Evolutionary conservation across 2,113 vertebrate genomes (phyloP), one percentile per base, ranked within the genome.

Genomic region (Chloropsis cyanopogon): DNA sequence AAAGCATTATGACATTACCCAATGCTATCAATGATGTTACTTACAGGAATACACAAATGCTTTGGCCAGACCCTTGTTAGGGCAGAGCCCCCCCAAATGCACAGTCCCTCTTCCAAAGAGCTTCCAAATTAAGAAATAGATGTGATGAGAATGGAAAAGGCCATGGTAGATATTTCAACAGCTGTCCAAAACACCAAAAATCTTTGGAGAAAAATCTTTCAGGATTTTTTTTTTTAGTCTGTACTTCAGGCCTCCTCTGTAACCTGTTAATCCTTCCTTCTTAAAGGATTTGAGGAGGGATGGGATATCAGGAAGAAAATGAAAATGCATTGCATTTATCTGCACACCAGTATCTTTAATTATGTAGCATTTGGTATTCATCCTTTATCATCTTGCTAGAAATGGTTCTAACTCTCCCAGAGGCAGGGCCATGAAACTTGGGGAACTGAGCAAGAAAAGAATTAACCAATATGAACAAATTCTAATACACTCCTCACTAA

Each of bases 1-100:
- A 66, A 81, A 70, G 14, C 20, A 21, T 60, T 63, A 72, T 60
- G 21, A 12, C 35, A 25, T 60, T 61, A 35, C 3, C 25, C 66
- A 16, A 24, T 60, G 47, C 33, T 63, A 4, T 25, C 1, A 1
- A 3, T 52, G 33, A 26, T 1, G 3, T 11, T 53, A 9, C 10
- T 76, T 75, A 26, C 2, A 6, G 29, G 8, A 41, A 63, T 47
- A 52, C 37, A 49, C 13, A 87, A 60, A 66, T 19, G 37, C 9
- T 13, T 61, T 75, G 16, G 12, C 14, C 28, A 75, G 29, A 64
- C 2, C 5, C 33, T 52, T 21, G 1, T 53, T 44, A 39, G 1
- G 0, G 8, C 52, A 59, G n/a, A 73, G 13, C 15, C 15, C 21
- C 7, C 15, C 4, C 33, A 88, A 12, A 81, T 11, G 10, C 9